Conservation (phyloP, 2,888 invertebrate species). For the Mechanitis messenoides region DNA sequence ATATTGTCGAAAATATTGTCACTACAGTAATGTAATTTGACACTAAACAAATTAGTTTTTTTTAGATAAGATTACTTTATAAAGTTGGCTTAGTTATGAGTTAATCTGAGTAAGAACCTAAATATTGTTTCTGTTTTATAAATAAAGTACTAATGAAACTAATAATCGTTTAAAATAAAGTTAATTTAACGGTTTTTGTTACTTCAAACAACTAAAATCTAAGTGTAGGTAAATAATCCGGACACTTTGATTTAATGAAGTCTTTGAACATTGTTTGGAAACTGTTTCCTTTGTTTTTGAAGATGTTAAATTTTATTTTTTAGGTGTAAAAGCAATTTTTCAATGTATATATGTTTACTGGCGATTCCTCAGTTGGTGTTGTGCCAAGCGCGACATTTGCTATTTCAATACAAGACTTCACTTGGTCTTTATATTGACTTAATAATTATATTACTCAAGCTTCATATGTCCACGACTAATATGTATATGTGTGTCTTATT, state of each 20-base stretch:
- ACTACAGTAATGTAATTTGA: not conserved
- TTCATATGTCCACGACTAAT: no score
- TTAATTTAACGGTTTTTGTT: no score
- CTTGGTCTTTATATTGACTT: conserved; percentile 9
- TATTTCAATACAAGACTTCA: conserved; percentile 52
- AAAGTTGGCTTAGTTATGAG: not conserved
- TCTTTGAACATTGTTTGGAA: conserved; percentile 51
- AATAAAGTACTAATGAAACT: no score
- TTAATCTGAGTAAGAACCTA: not conserved
- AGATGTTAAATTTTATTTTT: conserved; percentile 49
- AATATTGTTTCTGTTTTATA: no score
- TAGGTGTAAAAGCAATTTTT: conserved; percentile 58
- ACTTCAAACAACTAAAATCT: not conserved
- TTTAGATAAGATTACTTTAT: not conserved
- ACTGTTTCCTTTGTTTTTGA: conserved; percentile 38
- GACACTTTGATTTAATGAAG: conserved; percentile 23
- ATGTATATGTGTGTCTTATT: no score
- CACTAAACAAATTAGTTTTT: no score
- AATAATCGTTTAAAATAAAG: no score
- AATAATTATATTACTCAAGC: conserved; percentile 10
- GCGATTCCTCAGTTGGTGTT: conserved; percentile 47
- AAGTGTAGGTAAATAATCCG: not conserved
- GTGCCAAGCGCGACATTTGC: conserved; percentile 63
- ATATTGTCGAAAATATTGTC: not conserved
- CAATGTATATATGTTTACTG: conserved; percentile 47